These are phyloP conservation scores for Alouatta palliata DNA, from an alignment of 2,113 vertebrate species.

Conservation along the genomic window DNA sequence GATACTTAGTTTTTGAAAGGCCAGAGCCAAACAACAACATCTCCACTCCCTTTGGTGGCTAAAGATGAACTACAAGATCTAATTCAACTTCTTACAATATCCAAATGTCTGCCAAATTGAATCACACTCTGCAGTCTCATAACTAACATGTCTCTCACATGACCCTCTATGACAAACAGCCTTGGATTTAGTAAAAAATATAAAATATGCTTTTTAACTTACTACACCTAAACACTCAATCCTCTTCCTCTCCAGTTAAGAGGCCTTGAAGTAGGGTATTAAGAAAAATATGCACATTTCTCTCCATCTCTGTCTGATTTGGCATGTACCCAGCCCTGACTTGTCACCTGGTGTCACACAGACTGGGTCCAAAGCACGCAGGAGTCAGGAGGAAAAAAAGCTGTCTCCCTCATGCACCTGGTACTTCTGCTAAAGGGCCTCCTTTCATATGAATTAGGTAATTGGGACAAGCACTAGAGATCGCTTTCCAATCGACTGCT, in stretches of 20 bases:
- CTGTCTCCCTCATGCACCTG: conserved; percentile 1
- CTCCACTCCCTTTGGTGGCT: neutral
- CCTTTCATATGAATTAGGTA: neutral
- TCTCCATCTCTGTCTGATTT: conserved; percentile 29
- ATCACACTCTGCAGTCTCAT: neutral
- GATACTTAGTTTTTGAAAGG: neutral
- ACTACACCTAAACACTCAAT: conserved; percentile 50
- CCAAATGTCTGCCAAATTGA: conserved; percentile 21
- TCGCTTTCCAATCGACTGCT: neutral
- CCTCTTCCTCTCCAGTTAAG: conserved; percentile 61
- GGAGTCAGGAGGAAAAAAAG: neutral
- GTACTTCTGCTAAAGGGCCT: conserved; percentile 24
- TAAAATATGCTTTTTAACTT: conserved; percentile 42
- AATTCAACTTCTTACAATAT: neutral
- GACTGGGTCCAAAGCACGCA: neutral
- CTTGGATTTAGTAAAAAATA: conserved; percentile 46
- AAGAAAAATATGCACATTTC: conserved; percentile 51
- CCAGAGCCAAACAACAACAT: neutral
- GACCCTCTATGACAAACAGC: neutral
- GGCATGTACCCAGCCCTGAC: neutral
- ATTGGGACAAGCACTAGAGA: conserved; percentile 26
- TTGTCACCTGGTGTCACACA: conserved; percentile 25
- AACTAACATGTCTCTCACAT: neutral
- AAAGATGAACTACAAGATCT: neutral
- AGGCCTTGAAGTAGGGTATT: conserved; percentile 38